Evolutionary conservation across 2,888 invertebrate species (phyloP), one percentile per base, ranked within the genome.

Genomic region (Netelia fuscicornis): DNA sequence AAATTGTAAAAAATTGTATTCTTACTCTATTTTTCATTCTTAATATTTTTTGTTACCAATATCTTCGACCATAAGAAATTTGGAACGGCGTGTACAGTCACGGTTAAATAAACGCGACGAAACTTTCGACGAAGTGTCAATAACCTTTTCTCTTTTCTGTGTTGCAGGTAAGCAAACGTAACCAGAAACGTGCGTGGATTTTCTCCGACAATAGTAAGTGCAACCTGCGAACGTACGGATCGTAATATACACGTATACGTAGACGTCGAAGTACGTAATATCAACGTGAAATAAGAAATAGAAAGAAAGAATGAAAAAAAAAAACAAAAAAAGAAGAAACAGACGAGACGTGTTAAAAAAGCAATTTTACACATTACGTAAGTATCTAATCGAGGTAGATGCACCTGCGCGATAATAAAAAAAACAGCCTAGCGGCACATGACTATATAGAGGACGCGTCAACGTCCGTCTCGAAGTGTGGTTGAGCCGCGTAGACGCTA

Each of bases 391-490:
- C 62, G 68, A 81, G 84, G 64, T 81, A 58, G 77, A 81, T 81
- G 81, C 72, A 72, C 79, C 84, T 84, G 81, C 54, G 62, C 58
- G 80, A 60, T 70, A 58, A 62, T 68, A 68, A 74, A 52, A 52
- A 75, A 81, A 76, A 71, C 62, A 60, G 60, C 65, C 56, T 23
- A 56, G 23, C 72, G 64, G 76, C 48, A 62, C 52, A 52, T 67
- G 72, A 48, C 48, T 52, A 48, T 78, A 77, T 62, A 56, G 68
- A 68, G 84, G 84, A 81, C 79, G 88, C 90, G 92, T 88, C 92
- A 92, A 92, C 91, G 92, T 92, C 92, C 92, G 91, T 86, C 90
- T 90, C 90, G 91, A 92, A 92, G 92, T 37, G 92, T 90, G 89
- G 90, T 64, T 74, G 75, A 74, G 71, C 64, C 25, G 25, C 17